Conservation (phyloP, 2,797 vertebrate species). For the Vultur gryphus region DNA sequence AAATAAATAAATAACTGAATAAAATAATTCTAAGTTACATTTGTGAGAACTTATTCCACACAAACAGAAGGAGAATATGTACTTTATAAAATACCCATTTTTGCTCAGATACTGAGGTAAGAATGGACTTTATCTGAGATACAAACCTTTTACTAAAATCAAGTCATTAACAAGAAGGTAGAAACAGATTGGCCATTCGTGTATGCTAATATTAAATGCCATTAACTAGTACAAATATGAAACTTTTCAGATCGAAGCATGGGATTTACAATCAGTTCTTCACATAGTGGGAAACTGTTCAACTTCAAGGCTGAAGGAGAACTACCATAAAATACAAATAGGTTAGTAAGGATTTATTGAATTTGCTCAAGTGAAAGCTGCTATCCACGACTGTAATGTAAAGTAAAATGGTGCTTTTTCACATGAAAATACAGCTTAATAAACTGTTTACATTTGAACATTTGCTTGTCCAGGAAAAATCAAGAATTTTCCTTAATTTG, state of each 20-base stretch:
- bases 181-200: neutral
- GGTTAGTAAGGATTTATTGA: neutral
- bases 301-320: neutral
- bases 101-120: neutral
- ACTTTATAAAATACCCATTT: neutral
- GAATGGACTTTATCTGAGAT: neutral
- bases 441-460: neutral
- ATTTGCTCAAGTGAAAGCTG: neutral
- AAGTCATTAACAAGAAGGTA: neutral
- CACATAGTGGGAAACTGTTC: neutral
- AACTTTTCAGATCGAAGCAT: neutral
- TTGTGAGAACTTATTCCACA: neutral
- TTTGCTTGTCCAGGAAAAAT: neutral
- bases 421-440: neutral
- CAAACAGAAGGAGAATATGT: neutral
- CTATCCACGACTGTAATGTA: neutral
- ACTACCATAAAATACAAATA: neutral
- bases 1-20: neutral
- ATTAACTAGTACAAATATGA: neutral
- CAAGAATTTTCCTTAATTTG: neutral
- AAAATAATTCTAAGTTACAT: neutral
- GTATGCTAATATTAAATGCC: neutral
- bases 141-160: neutral
- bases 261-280: neutral
- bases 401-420: neutral